phyloP scores from a whole-genome alignment of 2,797 vertebrate species.

The Miichthys miiuy region DNA sequence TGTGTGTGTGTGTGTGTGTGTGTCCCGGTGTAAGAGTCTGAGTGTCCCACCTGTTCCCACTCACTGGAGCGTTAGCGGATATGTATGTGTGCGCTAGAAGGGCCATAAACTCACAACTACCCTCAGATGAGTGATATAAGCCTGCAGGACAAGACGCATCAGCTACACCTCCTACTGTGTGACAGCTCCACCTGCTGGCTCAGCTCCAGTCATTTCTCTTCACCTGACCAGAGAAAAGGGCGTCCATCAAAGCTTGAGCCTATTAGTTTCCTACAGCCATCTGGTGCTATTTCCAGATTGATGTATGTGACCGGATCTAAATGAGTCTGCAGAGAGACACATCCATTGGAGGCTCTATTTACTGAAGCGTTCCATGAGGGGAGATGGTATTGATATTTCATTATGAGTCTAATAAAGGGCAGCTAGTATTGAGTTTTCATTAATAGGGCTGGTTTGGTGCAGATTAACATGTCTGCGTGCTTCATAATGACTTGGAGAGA shows the following conservation, averaged over 20 bases:
- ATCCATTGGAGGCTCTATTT: slow-evolving; percentile 68
- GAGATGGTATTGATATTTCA: slow-evolving; percentile 84
- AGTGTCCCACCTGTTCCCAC: slow-evolving; percentile 67
- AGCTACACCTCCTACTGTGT: slow-evolving; percentile 54
- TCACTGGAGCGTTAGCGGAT: slow-evolving; percentile 58
- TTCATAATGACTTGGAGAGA: slow-evolving; percentile 75
- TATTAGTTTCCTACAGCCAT: slow-evolving; percentile 62
- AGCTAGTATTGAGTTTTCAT: slow-evolving; percentile 82
- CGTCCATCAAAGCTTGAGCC: slow-evolving; percentile 51
- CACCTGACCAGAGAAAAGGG: slow-evolving; percentile 55
- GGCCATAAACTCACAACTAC: slow-evolving; percentile 65
- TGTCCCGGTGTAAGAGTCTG: slow-evolving; percentile 26
- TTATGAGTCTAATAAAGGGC: slow-evolving; percentile 83
- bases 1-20: slow-evolving; percentile 27
- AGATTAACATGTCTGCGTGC: slow-evolving; percentile 76
- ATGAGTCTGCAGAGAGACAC: slow-evolving; percentile 68
- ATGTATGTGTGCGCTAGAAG: slow-evolving; percentile 55
- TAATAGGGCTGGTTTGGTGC: slow-evolving; percentile 77
- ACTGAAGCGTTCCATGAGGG: slow-evolving; percentile 69
- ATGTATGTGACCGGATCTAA: slow-evolving; percentile 65
- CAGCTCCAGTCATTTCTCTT: slow-evolving; percentile 40
- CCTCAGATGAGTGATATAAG: slow-evolving; percentile 72
- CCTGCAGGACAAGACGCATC: slow-evolving; percentile 47
- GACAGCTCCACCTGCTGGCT: slow-evolving; percentile 78
- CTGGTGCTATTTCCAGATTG: slow-evolving; percentile 65